Percentiles rank a stretch among this genome's conserved stretches.
Evolutionary conservation across 92 coral and sea anemone genomes (phyloP).

Genomic region (Meandrina meandrites): DNA sequence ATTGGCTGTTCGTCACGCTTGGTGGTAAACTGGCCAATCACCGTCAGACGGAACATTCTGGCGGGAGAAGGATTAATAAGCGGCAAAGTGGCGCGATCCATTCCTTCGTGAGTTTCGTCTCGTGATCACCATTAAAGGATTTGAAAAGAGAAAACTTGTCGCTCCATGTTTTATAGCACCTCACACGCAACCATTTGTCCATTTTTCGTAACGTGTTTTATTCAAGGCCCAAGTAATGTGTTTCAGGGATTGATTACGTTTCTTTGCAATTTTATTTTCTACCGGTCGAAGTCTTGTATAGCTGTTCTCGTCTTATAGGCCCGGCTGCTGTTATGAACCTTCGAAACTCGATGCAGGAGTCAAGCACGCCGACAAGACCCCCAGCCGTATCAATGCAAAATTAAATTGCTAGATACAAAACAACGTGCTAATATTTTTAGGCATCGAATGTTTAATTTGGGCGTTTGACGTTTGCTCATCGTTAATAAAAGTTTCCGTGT

Average conservation of each 20-base stretch:
- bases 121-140: neutral
- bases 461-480: neutral
- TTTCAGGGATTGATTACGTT: neutral
- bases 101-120: neutral
- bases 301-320: neutral
- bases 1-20: neutral
- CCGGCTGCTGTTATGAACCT: neutral
- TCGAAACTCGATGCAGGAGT: neutral
- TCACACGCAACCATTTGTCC: neutral
- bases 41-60: neutral
- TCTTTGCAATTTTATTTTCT: neutral
- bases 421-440: neutral
- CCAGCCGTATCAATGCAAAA: neutral
- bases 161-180: neutral
- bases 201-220: neutral
- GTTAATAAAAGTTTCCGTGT: neutral
- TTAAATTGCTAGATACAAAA: neutral
- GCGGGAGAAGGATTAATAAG: constrained; percentile 14
- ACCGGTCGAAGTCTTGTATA: no score
- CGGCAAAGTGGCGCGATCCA: neutral
- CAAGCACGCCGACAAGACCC: neutral
- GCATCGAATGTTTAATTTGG: neutral
- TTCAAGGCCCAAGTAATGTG: no score
- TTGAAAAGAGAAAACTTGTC: neutral
- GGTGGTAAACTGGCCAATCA: neutral